phyloP scores from a whole-genome alignment of 2,113 vertebrate species.

The Hiodon tergisus region DNA sequence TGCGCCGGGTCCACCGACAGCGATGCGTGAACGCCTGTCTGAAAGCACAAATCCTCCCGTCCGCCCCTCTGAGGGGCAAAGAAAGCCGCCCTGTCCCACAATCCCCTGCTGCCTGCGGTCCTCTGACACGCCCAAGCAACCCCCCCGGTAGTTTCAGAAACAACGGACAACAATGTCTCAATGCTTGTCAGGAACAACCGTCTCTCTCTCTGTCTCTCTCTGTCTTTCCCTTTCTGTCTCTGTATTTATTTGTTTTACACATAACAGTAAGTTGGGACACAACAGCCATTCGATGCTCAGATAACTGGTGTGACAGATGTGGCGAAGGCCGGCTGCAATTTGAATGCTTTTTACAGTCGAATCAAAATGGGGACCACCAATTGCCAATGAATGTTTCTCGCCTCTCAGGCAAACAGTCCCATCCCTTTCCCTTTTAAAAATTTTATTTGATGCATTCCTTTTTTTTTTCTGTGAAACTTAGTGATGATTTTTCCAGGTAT shows the following conservation, averaged over 20 bases:
- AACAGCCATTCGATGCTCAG: too few relatives aligned
- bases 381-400: too few relatives aligned
- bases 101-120: conserved; percentile 59
- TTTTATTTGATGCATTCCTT: conserved; percentile 10
- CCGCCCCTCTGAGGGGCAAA: conserved; percentile 61
- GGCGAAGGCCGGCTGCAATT: too few relatives aligned
- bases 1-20: conserved; percentile 37
- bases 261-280: too few relatives aligned
- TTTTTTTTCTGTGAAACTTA: conserved; percentile 17
- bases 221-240: too few relatives aligned
- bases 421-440: neutral
- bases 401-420: too few relatives aligned
- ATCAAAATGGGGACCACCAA: too few relatives aligned
- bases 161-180: too few relatives aligned
- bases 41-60: conserved; percentile 71
- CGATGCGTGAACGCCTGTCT: conserved; percentile 71
- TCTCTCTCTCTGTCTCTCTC: neutral
- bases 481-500: conserved; percentile 30
- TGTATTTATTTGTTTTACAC: too few relatives aligned
- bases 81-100: conserved; percentile 57
- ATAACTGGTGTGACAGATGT: neutral
- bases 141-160: conserved; percentile 28
- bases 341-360: too few relatives aligned
- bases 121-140: conserved; percentile 54
- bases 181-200: neutral